Base-by-base conservation (phyloP, 2,797 vertebrate genomes). In the Anabas testudineus region DNA sequence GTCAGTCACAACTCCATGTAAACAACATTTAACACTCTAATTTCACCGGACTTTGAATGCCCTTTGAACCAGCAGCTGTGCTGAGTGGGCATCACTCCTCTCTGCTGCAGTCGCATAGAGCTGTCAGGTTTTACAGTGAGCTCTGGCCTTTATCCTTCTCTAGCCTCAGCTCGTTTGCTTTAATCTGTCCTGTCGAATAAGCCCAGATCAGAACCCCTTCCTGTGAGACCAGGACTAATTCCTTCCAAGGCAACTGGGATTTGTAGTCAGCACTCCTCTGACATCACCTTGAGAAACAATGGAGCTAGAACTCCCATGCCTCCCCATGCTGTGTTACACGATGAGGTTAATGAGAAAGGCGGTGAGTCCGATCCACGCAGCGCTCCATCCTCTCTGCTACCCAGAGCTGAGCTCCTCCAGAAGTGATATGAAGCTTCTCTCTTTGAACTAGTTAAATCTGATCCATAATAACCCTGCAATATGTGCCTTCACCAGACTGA, bases 191-290 rank as follows among this genome's bases (percentile, higher is more conserved):
- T 60, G 52, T 65, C 12, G 6, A 69, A 86, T 83, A 82, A 83
- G 73, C 54, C 65, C 28, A 13, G 88, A 84, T 91, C 83, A 89
- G 70, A 83, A 62, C 71, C 66, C 59, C 58, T 76, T 87, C 80
- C 86, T 85, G 66, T 5, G 81, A 84, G 82, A 74, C 82, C 69
- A 74, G 56, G 66, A 54, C 81, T 74, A 78, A 86, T 82, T 87
- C 72, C 55, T 71, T 57, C 36, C 34, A 24, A 22, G 71, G 59
- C 78, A 81, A 51, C 61, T 85, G 89, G 87, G 90, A 92, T 86
- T 89, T 87, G 86, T 86, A 92, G 91, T 91, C 85, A 85, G 83
- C 90, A 88, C 69, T 89, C 80, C 62, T 89, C 74, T 77, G 81
- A 85, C 81, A 87, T 88, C 82, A 83, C 79, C 81, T 90, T 87